These are phyloP conservation scores for Noctua fimbriata DNA, from an alignment of 2,888 invertebrate species.

Conservation along the genomic window DNA sequence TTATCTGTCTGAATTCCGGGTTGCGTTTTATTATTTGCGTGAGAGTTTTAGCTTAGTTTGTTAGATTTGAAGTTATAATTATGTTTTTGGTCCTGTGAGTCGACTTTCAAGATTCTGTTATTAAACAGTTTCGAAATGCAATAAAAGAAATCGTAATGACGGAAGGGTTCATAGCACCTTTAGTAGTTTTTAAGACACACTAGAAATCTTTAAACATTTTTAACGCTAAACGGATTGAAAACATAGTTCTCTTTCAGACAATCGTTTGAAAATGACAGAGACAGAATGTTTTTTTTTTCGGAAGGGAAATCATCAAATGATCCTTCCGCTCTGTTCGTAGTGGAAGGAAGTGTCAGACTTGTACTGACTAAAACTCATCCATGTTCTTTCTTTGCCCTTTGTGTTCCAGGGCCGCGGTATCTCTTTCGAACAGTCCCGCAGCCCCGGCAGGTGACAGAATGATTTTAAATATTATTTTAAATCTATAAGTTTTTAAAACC, in stretches of 20 bases:
- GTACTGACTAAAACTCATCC: too few relatives aligned
- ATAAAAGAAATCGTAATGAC: not conserved
- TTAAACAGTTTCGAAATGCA: not conserved
- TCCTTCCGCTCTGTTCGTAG: too few relatives aligned
- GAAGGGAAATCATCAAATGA: too few relatives aligned
- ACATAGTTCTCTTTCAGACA: not conserved
- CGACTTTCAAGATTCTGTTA: not conserved
- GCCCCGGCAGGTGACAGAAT: too few relatives aligned
- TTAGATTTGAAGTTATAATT: not conserved
- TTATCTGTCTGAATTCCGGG: constrained; percentile 35
- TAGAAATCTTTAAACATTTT: not conserved
- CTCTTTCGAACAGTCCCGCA: too few relatives aligned
- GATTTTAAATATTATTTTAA: too few relatives aligned
- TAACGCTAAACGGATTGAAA: not conserved
- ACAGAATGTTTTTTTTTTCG: too few relatives aligned
- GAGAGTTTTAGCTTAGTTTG: constrained; percentile 1
- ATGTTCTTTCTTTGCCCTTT: too few relatives aligned
- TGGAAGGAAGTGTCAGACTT: too few relatives aligned
- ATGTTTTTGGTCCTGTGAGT: constrained; percentile 4
- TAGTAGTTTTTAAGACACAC: not conserved
- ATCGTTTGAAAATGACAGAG: not conserved
- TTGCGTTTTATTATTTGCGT: constrained; percentile 35
- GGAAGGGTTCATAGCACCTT: not conserved
- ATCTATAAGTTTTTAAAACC: too few relatives aligned
- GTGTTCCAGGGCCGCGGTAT: too few relatives aligned